Evolutionary conservation across 2,797 vertebrate species (phyloP).

Genomic region (Platyrinchus mystaceus): DNA sequence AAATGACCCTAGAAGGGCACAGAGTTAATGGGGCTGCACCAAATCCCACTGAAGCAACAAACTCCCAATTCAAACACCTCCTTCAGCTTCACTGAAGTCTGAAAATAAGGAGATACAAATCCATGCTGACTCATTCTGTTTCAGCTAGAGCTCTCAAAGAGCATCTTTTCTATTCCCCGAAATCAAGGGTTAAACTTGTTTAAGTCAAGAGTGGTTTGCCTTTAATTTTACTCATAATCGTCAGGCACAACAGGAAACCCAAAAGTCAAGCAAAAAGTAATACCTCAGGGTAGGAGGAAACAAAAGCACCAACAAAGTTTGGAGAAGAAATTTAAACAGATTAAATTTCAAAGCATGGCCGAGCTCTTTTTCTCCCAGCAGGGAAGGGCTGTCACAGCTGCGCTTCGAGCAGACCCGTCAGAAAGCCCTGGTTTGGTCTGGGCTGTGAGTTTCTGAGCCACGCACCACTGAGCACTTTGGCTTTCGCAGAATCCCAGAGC

Average conservation of each 20-base stretch:
- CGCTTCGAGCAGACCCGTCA: fast-evolving
- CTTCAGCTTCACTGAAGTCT: not conserved
- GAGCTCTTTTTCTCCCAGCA: not conserved
- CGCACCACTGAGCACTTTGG: fast-evolving
- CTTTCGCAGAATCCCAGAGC: not conserved
- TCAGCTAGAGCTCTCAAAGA: not conserved
- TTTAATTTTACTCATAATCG: not conserved
- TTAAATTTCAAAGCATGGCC: not conserved
- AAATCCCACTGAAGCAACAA: not conserved
- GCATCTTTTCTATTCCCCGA: not conserved
- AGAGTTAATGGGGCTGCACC: not conserved
- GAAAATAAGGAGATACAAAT: not conserved
- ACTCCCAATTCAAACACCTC: not conserved
- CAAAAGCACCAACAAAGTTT: not conserved
- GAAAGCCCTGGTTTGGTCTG: not conserved
- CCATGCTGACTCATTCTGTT: not conserved
- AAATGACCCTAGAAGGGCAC: not conserved
- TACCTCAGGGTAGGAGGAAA: not conserved
- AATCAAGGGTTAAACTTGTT: not conserved
- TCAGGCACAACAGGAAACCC: not conserved
- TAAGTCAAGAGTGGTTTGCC: not conserved
- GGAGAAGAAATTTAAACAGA: not conserved
- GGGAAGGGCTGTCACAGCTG: fast-evolving
- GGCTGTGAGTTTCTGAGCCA: not conserved
- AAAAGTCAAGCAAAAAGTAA: not conserved